A percentile compares a stretch with the other conserved stretches of the same genome.
Conservation (phyloP, 1,140 invertebrate species). For the Daktulosphaira vitifoliae region DNA sequence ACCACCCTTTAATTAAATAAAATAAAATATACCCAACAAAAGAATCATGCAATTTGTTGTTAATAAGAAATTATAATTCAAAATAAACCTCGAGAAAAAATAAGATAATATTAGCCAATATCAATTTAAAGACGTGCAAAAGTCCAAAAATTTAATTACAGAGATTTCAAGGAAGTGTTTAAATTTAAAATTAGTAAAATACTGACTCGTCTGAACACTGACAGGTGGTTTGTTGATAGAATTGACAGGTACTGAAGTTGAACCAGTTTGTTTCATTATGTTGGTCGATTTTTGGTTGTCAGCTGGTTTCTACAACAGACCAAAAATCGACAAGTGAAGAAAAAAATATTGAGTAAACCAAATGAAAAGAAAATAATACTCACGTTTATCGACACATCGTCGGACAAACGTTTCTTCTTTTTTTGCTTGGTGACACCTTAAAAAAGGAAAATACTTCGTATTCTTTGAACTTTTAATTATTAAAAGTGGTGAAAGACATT, state of each 20-base stretch:
- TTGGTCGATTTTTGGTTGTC: conserved; percentile 27
- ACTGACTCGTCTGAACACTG: conserved; percentile 23
- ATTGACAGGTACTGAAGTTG: conserved; percentile 17
- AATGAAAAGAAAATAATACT: conserved; percentile 11
- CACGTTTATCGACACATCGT: conserved; percentile 31
- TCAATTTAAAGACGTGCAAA: too few relatives aligned
- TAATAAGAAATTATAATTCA: conserved; percentile 6
- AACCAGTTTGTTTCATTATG: conserved; percentile 18
- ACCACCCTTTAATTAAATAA: too few relatives aligned
- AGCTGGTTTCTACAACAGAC: conserved; percentile 26
- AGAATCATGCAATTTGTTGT: too few relatives aligned
- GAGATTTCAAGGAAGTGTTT: too few relatives aligned
- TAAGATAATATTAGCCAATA: neutral
- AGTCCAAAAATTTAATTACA: too few relatives aligned
- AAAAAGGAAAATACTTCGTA: conserved; percentile 31
- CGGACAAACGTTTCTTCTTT: conserved; percentile 34
- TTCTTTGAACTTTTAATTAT: neutral
- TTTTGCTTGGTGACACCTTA: conserved; percentile 31
- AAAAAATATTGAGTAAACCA: neutral
- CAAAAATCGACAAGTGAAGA: conserved; percentile 20
- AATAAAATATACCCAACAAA: too few relatives aligned
- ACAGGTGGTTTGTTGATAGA: conserved; percentile 26
- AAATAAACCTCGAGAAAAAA: neutral
- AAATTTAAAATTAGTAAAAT: neutral
- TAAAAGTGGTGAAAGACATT: too few relatives aligned